Conservation (phyloP, 2,113 vertebrate species). For the Pimephales promelas region DNA sequence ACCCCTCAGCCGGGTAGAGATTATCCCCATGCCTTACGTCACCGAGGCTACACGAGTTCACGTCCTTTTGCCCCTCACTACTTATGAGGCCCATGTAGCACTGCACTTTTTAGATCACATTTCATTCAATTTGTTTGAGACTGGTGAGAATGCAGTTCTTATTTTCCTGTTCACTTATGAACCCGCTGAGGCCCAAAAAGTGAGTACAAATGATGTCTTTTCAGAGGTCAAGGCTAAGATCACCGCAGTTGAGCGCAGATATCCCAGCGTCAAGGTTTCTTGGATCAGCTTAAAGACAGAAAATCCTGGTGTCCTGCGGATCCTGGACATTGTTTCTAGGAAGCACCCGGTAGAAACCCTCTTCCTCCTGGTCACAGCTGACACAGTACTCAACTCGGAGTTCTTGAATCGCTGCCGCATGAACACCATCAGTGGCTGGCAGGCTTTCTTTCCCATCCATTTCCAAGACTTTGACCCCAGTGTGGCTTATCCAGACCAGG, state of each 20-base stretch:
- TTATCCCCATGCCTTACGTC: constrained; percentile 97
- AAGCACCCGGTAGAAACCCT: constrained; percentile 94
- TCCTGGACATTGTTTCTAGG: constrained; percentile 96
- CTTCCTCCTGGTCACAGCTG: constrained; percentile 85
- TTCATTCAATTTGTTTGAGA: constrained; percentile 82
- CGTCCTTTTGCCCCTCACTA: constrained; percentile 85
- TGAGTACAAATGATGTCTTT: constrained; percentile 89
- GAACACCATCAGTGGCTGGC: constrained; percentile 98
- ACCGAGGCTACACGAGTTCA: constrained; percentile 93
- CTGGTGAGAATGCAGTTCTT: constrained; percentile 83
- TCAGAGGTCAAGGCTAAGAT: constrained; percentile 85
- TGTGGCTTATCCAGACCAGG: constrained; percentile 82
- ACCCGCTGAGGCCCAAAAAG: constrained; percentile 90
- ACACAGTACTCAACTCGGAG: constrained; percentile 83
- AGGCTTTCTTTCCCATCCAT: constrained; percentile 96
- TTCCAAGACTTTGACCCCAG: constrained; percentile 93
- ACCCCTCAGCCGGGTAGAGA: constrained; percentile 91
- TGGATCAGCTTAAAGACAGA: constrained; percentile 97
- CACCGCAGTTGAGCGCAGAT: constrained; percentile 81
- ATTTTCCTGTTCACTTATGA: constrained; percentile 94
- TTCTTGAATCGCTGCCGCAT: constrained; percentile 96
- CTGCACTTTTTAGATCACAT: constrained; percentile 84
- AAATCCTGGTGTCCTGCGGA: constrained; percentile 85
- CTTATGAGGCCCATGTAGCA: constrained; percentile 75
- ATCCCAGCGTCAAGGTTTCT: constrained; percentile 84